Base-by-base conservation (phyloP, 2,888 invertebrate genomes). In the Erannis defoliaria region DNA sequence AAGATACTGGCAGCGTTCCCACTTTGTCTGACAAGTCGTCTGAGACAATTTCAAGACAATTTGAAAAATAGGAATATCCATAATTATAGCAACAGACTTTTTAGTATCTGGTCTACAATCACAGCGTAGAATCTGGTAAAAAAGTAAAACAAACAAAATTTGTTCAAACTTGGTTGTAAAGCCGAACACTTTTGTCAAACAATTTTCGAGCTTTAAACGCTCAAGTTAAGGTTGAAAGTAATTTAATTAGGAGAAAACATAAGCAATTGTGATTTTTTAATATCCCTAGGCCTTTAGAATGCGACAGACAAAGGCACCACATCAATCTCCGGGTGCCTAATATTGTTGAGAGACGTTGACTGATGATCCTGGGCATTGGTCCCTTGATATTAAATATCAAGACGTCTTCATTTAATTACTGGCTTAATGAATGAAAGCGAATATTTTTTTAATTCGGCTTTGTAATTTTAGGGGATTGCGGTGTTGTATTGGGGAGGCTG, bases 311-410 rank as follows among this genome's bases (percentile, higher is more conserved):
- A 71, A 72, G 64, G 59, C 56, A 66, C 59, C 67, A 62, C 73
- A 75, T 75, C 73, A 69, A 72, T 72, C 72, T 72, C 64, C 14
- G 33, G 51, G 21, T 54, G 42, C 56, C 70, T 73, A 72, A 73
- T 70, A 73, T 72, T 67, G 71, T 65, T 67, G 68, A 60, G 51
- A 55, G 73, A 76, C 75, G 56, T 73, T 76, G 75, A 76, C 60
- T 68, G 74, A 76, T 76, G 72, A 64, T 65, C 67, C 48, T 35
- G 60, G 12, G 5, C 29, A 18, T 6, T 26, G 26, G 10, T 58
- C 46, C 64, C 60, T 8, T n/a, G 59, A 70, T 73, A 73, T 73
- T 74, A 63, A 73, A 74, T 74, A 72, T 70, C 67, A 66, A 57
- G 64, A 58, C 66, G 53, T 66, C 67, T 66, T 59, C 60, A 65